phyloP scores from a whole-genome alignment of 2,113 vertebrate genomes.

The Rhizomys pruinosus region DNA sequence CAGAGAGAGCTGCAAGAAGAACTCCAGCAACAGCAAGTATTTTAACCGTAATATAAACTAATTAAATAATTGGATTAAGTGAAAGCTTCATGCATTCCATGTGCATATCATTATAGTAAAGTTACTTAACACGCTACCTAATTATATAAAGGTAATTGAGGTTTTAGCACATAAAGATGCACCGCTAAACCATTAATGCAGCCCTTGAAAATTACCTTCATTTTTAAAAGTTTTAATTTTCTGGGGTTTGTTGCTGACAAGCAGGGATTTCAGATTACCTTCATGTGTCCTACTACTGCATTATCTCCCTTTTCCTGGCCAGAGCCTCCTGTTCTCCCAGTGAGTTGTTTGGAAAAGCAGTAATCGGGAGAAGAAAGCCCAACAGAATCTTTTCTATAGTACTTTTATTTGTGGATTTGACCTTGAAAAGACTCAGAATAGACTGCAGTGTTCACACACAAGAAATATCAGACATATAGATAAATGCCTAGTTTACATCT shows the following conservation, averaged over 20 bases:
- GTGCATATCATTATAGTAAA: constrained; percentile 44
- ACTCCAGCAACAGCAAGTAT: background rate
- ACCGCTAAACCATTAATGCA: constrained; percentile 46
- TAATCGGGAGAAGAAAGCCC: background rate
- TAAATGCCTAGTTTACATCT: background rate
- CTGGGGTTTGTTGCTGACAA: constrained; percentile 48
- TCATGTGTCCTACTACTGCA: background rate
- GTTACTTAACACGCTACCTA: constrained; percentile 56
- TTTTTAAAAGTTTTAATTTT: constrained; percentile 63
- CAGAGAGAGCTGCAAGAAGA: constrained; percentile 18
- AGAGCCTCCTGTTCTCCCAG: background rate
- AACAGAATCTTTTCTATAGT: background rate
- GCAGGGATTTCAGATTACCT: constrained; percentile 10
- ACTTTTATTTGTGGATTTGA: background rate
- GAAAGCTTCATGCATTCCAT: constrained; percentile 40
- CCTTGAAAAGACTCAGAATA: constrained; percentile 40
- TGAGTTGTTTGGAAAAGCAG: background rate
- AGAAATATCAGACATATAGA: background rate
- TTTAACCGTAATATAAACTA: constrained; percentile 41
- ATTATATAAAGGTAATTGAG: constrained; percentile 70
- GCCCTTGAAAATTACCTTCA: constrained; percentile 68
- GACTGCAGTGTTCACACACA: background rate
- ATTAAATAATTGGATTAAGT: constrained; percentile 62
- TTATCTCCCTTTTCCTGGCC: background rate
- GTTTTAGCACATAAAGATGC: constrained; percentile 59